phyloP scores from a whole-genome alignment of 2,797 vertebrate species.

The Naso thynnoides region DNA sequence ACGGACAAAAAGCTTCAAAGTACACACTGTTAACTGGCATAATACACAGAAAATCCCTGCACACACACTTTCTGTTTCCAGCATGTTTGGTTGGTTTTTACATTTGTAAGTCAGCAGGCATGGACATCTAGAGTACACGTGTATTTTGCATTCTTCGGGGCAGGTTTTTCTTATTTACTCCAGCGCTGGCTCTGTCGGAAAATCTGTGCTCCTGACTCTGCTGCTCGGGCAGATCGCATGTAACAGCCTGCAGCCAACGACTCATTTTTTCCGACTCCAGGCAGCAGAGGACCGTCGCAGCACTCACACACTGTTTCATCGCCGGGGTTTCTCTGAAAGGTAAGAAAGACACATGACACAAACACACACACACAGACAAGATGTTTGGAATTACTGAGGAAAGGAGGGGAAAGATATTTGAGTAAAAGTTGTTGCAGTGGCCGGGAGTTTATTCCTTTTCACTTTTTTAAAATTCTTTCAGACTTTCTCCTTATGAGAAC shows the following conservation, averaged over 20 bases:
- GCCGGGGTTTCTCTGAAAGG: slow-evolving; percentile 54
- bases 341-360: slow-evolving; percentile 43
- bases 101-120: background rate
- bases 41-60: background rate
- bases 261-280: slow-evolving; percentile 80
- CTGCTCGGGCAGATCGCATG: slow-evolving; percentile 52
- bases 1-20: background rate
- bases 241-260: slow-evolving; percentile 57
- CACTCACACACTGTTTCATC: slow-evolving; percentile 20
- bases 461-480: too few relatives aligned
- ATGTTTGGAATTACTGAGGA: too few relatives aligned
- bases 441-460: background rate
- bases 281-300: slow-evolving; percentile 44
- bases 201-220: slow-evolving; percentile 38
- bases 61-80: background rate
- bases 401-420: background rate
- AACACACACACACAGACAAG: background rate
- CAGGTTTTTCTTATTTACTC: slow-evolving; percentile 17
- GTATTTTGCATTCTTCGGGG: slow-evolving; percentile 1
- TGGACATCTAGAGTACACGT: slow-evolving; percentile 3
- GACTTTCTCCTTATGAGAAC: background rate
- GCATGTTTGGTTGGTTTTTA: background rate
- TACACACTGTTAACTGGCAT: background rate
- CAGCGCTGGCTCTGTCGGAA: slow-evolving; percentile 34
- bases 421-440: background rate